Evolutionary conservation across 2,888 invertebrate genomes (phyloP).

Genomic region (Synanthedon myopaeformis): DNA sequence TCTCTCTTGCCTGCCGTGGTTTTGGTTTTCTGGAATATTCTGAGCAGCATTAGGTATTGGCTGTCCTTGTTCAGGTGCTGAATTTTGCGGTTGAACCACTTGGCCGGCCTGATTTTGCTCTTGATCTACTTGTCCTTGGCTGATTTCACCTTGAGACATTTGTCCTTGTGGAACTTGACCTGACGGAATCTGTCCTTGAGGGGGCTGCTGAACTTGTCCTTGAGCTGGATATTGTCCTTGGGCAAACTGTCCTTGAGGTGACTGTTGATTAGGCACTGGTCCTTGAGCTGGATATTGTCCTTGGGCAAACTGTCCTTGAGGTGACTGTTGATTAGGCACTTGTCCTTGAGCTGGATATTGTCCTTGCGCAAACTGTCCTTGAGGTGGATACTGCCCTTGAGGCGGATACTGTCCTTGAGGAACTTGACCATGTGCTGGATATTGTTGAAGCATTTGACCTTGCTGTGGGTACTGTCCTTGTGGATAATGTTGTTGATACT

Average conservation of each 20-base stretch:
- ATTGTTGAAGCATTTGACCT: constrained; percentile 2
- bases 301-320: constrained; percentile 14
- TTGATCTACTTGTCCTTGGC: constrained; percentile 15
- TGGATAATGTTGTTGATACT: constrained; percentile 22
- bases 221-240: constrained; percentile 14
- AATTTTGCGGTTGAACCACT: constrained; percentile 4
- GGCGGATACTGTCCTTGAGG: constrained; percentile 13
- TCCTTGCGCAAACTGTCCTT: constrained; percentile 14
- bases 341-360: constrained; percentile 9
- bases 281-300: constrained; percentile 13
- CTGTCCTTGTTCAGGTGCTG: not conserved
- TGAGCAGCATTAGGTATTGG: too few relatives aligned
- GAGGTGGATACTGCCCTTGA: constrained; percentile 21
- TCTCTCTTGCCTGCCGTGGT: too few relatives aligned
- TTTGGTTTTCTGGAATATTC: too few relatives aligned
- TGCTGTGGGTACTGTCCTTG: constrained; percentile 9
- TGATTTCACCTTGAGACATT: constrained; percentile 6
- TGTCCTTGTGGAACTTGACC: constrained; percentile 13
- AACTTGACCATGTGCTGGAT: constrained; percentile 12
- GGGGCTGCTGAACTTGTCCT: constrained; percentile 7
- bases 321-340: constrained; percentile 10
- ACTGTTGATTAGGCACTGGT: constrained; percentile 13
- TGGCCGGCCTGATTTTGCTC: constrained; percentile 10
- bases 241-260: constrained; percentile 11
- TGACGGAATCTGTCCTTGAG: constrained; percentile 14